phyloP scores from a whole-genome alignment of 1,140 invertebrate genomes.

The Diorhabda sublineata region DNA sequence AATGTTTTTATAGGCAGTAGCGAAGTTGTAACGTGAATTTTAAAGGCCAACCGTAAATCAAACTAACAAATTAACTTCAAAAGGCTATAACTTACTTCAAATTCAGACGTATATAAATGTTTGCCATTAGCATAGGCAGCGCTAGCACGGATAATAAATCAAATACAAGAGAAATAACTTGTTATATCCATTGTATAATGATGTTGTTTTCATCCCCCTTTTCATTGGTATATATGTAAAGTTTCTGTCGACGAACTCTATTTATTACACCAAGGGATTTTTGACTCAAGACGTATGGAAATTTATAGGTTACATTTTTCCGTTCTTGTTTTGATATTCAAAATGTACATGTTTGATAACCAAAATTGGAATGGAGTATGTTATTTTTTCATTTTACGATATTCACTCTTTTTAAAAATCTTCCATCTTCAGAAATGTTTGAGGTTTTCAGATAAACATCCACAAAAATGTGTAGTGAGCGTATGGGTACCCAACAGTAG shows the following conservation, averaged over 20 bases:
- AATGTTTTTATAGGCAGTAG: slow-evolving; percentile 5
- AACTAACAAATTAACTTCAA: slow-evolving; percentile 49
- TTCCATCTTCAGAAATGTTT: no score
- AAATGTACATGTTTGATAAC: no score
- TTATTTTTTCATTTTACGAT: no score
- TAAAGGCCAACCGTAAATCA: slow-evolving; percentile 44
- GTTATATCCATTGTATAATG: slow-evolving; percentile 48
- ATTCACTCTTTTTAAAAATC: no score
- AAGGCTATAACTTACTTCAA: slow-evolving; percentile 45
- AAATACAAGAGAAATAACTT: slow-evolving; percentile 48
- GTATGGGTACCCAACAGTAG: no score
- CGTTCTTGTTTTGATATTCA: no score
- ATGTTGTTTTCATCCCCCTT: slow-evolving; percentile 46
- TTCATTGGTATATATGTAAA: slow-evolving; percentile 42
- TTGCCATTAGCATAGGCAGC: slow-evolving; percentile 48
- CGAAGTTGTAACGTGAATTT: slow-evolving; percentile 21
- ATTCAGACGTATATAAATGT: slow-evolving; percentile 47
- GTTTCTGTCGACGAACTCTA: slow-evolving; percentile 31
- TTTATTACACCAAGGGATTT: slow-evolving; percentile 15
- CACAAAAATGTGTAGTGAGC: no score
- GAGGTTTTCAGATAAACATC: no score
- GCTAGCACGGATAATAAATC: slow-evolving; percentile 45
- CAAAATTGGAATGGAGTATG: no score
- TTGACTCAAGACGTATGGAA: slow-evolving; percentile 2
- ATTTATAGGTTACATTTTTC: not conserved